These are phyloP conservation scores for Odocoileus hemionus DNA, from an alignment of 2,113 vertebrate species.

Conservation along the genomic window DNA sequence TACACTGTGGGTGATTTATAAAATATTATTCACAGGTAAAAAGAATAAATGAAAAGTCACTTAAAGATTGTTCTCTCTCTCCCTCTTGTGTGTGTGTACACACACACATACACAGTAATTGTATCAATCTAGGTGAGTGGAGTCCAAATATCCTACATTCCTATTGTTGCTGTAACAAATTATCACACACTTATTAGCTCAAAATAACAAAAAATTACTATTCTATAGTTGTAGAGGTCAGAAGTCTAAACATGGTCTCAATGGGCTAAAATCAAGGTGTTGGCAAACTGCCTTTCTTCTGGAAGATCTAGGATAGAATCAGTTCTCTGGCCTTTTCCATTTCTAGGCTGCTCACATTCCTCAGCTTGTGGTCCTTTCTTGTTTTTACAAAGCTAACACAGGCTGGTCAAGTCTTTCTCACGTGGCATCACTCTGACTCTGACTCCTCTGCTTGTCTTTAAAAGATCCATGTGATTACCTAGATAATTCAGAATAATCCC, in stretches of 20 bases:
- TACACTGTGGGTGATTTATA: background rate
- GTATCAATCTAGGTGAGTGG: background rate
- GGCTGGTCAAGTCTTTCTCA: background rate
- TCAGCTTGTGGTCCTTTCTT: background rate
- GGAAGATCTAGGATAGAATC: background rate
- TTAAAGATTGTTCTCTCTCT: background rate
- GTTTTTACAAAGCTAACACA: background rate
- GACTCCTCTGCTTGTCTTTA: background rate
- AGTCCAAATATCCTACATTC: background rate
- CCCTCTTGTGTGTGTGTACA: background rate
- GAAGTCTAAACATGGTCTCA: background rate
- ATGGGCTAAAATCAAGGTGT: background rate
- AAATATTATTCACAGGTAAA: background rate
- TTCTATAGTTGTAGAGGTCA: background rate
- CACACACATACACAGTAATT: background rate
- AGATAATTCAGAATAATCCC: background rate
- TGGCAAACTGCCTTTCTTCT: background rate
- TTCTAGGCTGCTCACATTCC: background rate
- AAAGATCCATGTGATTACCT: background rate
- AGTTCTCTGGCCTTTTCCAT: background rate
- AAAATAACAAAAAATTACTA: background rate
- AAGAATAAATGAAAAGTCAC: background rate
- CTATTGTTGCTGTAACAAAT: background rate
- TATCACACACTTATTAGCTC: background rate
- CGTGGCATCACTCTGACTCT: background rate